Percentiles rank a stretch among this genome's conserved stretches.
phyloP scores from a whole-genome alignment of 2,113 vertebrate genomes.

The Periophthalmodon schlosseri region DNA sequence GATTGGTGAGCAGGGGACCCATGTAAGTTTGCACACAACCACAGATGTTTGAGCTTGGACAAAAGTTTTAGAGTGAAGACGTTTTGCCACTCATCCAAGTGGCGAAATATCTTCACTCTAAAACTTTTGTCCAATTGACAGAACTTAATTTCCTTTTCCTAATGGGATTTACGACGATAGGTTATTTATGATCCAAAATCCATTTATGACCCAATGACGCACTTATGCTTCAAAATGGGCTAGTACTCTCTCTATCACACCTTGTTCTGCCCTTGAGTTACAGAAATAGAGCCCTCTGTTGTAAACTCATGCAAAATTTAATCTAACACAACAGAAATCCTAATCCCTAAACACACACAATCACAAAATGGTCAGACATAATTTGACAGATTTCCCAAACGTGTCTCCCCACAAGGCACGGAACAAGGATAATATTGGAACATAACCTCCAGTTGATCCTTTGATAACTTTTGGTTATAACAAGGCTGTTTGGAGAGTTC shows the following conservation, averaged over 20 bases:
- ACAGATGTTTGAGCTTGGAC: too few relatives aligned
- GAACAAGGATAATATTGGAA: conserved; percentile 25
- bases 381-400: conserved; percentile 22
- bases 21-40: too few relatives aligned
- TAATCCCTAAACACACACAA: conserved; percentile 20
- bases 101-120: too few relatives aligned
- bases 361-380: conserved; percentile 21
- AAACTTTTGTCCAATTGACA: too few relatives aligned
- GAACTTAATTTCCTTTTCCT: too few relatives aligned
- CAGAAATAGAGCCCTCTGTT: not conserved
- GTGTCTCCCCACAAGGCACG: conserved; percentile 24
- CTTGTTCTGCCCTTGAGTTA: conserved; percentile 12
- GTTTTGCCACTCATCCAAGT: too few relatives aligned
- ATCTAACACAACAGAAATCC: conserved; percentile 19
- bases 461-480: not conserved
- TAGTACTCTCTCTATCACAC: not conserved
- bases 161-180: conserved; percentile 1
- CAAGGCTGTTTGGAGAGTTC: not conserved
- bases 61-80: too few relatives aligned
- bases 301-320: conserved; percentile 13
- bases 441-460: conserved; percentile 31
- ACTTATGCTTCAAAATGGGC: not conserved
- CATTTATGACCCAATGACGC: too few relatives aligned
- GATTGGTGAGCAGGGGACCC: too few relatives aligned
- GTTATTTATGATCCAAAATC: not conserved